Evolutionary conservation across 1,140 invertebrate species (phyloP), one percentile per base, ranked within the genome.

Genomic region (Cyclargus thomasi): DNA sequence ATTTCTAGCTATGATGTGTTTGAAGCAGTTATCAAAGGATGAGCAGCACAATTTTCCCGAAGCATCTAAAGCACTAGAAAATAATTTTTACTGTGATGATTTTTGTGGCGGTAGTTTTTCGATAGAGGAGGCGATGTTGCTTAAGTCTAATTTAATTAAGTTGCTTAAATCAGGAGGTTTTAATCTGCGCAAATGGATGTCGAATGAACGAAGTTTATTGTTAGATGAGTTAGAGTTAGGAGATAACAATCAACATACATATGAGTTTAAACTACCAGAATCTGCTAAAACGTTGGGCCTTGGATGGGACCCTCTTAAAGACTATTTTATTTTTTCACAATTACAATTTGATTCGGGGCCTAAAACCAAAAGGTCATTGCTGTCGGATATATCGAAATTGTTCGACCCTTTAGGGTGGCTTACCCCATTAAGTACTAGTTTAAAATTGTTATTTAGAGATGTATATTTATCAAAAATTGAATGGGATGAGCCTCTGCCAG

Each of bases 391-490:
- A 6, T 75, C 81, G 20, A 74, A 77, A 67, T n/a, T 81, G 11
- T 84, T 77, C 64, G 82, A 86, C 68, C 80, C 80, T 1, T 65
- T 82, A 21, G 85, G 85, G 35, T 81, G 80, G 65, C 57, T 90
- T 16, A 70, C 78, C 23, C 87, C 90, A 11, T 22, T 86, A 0
- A 74, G 72, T 7, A 78, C 88, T 18, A 74, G 67, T 16, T 71
- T 76, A 22, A 90, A 91, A 74, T 68, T 89, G n/a, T 62, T 90
- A 3, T 75, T 89, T 22, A 79, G 89, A 73, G 71, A 74, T 10
- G 53, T 88, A 4, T 86, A 83, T 82, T 17, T 65, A n/a, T 59
- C 57, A 35, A 67, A 47, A 20, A 53, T 74, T 36, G 67, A 71
- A 7, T 91, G 71, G 90, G 89, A 91, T 73, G 76, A 82, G 59